Evolutionary conservation across 2,113 vertebrate species (phyloP).

Genomic region (Nestor notabilis): DNA sequence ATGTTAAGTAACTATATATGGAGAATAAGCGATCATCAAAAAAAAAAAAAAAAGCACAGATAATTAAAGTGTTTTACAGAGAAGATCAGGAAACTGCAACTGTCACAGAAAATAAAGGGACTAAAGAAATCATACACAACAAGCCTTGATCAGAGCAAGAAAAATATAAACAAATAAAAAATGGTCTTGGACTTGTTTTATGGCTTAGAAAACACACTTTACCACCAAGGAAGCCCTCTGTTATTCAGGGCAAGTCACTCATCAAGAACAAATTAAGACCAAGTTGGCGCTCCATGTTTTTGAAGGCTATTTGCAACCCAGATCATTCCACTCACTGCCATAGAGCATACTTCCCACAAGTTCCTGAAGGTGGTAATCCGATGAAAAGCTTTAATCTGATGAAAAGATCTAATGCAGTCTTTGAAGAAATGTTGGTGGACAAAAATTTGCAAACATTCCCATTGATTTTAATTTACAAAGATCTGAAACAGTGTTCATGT

Average conservation of each 20-base stretch:
- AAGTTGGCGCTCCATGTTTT: background rate
- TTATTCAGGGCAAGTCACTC: background rate
- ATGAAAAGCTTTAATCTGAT: background rate
- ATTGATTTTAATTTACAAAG: background rate
- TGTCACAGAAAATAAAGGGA: background rate
- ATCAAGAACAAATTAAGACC: background rate
- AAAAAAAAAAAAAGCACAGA: background rate
- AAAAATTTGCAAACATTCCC: background rate
- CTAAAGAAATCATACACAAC: background rate
- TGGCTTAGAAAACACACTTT: background rate
- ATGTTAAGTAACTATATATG: background rate
- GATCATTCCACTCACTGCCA: background rate
- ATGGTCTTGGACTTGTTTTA: background rate
- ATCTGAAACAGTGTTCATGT: background rate
- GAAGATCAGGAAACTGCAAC: background rate
- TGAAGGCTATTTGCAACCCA: background rate
- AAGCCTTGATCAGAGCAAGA: background rate
- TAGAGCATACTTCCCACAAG: background rate
- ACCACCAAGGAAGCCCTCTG: background rate
- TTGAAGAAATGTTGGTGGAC: background rate
- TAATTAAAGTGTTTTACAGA: background rate
- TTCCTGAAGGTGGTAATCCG: background rate
- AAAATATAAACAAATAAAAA: background rate
- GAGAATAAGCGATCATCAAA: background rate
- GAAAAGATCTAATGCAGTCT: background rate